These are phyloP conservation scores for Calcarius ornatus DNA, from an alignment of 2,113 vertebrate species.

Conservation along the genomic window DNA sequence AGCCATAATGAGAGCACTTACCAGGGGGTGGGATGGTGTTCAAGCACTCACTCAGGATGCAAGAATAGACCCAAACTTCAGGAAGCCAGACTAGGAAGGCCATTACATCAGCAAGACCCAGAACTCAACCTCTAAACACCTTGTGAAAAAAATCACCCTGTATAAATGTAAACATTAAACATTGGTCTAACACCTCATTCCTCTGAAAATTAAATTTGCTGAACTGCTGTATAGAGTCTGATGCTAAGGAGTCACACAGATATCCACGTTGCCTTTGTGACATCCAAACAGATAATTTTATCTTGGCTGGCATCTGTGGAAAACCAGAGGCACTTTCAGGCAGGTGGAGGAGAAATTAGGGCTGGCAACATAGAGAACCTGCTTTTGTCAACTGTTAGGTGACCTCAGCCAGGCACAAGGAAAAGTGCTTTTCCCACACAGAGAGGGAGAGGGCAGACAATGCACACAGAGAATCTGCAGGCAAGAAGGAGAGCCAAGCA, in stretches of 20 bases:
- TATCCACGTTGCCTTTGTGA: not conserved
- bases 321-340: not conserved
- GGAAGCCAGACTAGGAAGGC: not conserved
- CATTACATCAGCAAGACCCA: not conserved
- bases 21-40: not conserved
- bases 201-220: not conserved
- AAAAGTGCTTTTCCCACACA: not conserved
- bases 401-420: not conserved
- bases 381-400: not conserved
- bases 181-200: not conserved
- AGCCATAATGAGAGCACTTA: not conserved
- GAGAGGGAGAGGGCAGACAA: not conserved
- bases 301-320: not conserved
- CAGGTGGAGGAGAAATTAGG: not conserved
- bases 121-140: not conserved
- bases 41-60: not conserved
- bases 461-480: not conserved
- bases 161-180: not conserved
- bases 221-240: not conserved
- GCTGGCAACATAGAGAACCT: not conserved
- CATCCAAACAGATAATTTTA: not conserved
- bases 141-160: not conserved
- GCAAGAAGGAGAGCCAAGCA: not conserved
- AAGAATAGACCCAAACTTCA: not conserved
- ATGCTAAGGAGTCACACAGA: fast-evolving